Conservation (phyloP, 1,140 invertebrate genomes). For the Ctenoplectra terminalis region DNA sequence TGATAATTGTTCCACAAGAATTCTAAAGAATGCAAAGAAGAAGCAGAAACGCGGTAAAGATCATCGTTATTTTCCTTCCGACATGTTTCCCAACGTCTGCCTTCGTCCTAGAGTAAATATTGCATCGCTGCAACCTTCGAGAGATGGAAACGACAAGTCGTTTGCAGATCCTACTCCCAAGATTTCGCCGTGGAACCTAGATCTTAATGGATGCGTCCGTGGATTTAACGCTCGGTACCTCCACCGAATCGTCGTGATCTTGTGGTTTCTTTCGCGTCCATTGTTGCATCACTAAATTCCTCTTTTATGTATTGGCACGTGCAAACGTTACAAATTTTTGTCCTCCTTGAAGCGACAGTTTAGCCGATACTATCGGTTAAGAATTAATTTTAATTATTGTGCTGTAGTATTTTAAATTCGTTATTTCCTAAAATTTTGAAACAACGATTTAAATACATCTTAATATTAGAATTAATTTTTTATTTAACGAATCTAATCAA, state of each 20-base stretch:
- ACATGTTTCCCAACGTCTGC: slow-evolving; percentile 8
- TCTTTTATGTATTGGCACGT: background rate
- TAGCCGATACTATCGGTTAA: background rate
- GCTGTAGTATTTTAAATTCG: background rate
- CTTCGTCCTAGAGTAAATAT: slow-evolving; percentile 20
- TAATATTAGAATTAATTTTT: no score
- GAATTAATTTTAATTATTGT: background rate
- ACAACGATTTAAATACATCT: background rate
- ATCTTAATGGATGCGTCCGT: slow-evolving; percentile 4
- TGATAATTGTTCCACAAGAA: background rate
- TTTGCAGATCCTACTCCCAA: background rate
- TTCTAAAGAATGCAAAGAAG: background rate
- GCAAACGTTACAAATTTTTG: background rate
- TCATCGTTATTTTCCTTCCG: slow-evolving; percentile 27
- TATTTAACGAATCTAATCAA: no score
- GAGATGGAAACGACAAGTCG: slow-evolving; percentile 8
- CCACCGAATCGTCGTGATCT: background rate
- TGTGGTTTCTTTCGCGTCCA: background rate
- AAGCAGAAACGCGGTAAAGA: background rate
- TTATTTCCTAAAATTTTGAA: background rate
- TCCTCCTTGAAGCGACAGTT: background rate
- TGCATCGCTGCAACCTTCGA: slow-evolving; percentile 16
- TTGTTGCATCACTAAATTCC: background rate
- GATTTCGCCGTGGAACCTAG: background rate
- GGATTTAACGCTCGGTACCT: background rate